Conservation (phyloP, 2,888 invertebrate genomes). For the Zele albiditarsus region DNA sequence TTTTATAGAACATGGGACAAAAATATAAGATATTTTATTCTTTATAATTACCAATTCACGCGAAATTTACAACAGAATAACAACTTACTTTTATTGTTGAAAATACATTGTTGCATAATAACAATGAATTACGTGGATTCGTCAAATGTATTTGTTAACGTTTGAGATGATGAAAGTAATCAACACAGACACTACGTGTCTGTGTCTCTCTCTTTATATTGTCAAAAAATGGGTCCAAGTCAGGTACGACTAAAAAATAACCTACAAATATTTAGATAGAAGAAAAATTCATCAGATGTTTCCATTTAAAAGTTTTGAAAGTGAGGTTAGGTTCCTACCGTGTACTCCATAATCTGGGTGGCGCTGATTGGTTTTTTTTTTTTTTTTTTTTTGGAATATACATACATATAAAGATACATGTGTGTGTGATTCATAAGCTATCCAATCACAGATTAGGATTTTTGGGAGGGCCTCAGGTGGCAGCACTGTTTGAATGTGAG, state of each 20-base stretch:
- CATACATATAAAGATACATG: background rate
- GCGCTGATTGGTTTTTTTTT: background rate
- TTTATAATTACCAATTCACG: background rate
- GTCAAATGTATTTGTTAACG: background rate
- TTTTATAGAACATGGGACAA: too few relatives aligned
- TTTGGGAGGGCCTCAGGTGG: too few relatives aligned
- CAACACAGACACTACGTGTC: too few relatives aligned
- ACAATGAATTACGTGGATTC: background rate
- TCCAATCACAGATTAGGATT: too few relatives aligned
- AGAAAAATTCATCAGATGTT: background rate
- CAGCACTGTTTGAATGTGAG: too few relatives aligned
- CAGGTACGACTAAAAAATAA: background rate
- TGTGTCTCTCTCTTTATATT: background rate
- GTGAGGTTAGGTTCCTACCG: background rate
- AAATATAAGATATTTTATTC: too few relatives aligned
- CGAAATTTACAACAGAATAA: slow-evolving; percentile 29
- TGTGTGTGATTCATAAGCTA: too few relatives aligned
- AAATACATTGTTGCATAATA: slow-evolving; percentile 38
- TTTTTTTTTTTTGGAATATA: background rate
- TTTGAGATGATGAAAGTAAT: background rate
- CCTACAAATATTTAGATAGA: background rate
- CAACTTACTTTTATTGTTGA: slow-evolving; percentile 29
- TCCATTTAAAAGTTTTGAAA: background rate
- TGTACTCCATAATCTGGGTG: too few relatives aligned
- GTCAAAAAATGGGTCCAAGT: background rate